phyloP scores from a whole-genome alignment of 1,140 invertebrate genomes.

The Camponotus vicinus region DNA sequence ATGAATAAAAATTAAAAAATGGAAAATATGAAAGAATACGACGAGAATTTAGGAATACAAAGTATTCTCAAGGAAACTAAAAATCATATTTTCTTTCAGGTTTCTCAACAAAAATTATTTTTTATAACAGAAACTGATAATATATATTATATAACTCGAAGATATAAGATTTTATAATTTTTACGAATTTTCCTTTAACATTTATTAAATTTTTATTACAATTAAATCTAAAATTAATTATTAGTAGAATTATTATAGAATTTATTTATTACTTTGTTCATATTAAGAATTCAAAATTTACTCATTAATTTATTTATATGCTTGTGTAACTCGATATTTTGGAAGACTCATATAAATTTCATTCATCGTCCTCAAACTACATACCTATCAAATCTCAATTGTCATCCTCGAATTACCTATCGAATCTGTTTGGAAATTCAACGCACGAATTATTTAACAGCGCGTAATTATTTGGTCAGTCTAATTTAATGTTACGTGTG shows the following conservation, averaged over 20 bases:
- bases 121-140: background rate
- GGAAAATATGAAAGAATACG: background rate
- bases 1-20: background rate
- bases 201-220: background rate
- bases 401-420: conserved; percentile 2
- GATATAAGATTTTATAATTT: background rate
- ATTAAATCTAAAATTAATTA: background rate
- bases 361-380: background rate
- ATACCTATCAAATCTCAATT: background rate
- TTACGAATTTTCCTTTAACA: background rate
- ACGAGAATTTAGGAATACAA: background rate
- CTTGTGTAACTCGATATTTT: background rate
- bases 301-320: background rate
- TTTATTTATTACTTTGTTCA: background rate
- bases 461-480: conserved; percentile 63
- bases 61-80: background rate
- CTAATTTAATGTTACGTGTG: conserved; percentile 42
- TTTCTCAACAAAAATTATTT: background rate
- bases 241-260: background rate
- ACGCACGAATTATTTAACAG: conserved; percentile 52
- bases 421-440: conserved; percentile 31
- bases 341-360: background rate
- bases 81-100: background rate
- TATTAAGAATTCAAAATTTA: background rate
- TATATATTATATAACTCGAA: background rate